A percentile compares a stretch with the other conserved stretches of the same genome.
Conservation (phyloP, 2,888 invertebrate genomes). For the Drosophila nr. fundita region DNA sequence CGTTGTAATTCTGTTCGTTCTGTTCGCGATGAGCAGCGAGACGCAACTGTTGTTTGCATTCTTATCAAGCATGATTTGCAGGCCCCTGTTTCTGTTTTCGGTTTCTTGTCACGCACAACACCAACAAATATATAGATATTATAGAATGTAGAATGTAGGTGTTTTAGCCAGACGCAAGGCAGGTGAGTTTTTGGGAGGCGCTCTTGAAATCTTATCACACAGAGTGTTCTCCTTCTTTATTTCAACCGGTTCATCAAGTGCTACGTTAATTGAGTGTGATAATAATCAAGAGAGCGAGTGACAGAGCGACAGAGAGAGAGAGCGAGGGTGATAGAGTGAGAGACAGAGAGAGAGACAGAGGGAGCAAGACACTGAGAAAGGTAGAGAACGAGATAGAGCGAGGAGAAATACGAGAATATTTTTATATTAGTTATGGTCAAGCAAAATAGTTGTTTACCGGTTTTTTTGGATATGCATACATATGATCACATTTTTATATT, state of each 20-base stretch:
- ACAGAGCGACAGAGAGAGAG: not conserved
- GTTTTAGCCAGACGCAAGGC: slow-evolving; percentile 21
- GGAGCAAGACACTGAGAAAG: not conserved
- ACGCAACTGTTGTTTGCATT: slow-evolving; percentile 66
- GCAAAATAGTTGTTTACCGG: slow-evolving; percentile 22
- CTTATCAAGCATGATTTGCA: slow-evolving; percentile 65
- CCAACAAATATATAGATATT: slow-evolving; percentile 1
- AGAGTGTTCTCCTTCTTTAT: slow-evolving; percentile 48
- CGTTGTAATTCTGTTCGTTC: slow-evolving; percentile 17
- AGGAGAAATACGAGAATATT: not conserved
- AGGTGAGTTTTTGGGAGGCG: slow-evolving; percentile 22
- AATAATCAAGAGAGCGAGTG: slow-evolving; percentile 5
- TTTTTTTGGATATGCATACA: slow-evolving; percentile 2
- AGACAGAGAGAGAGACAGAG: not conserved
- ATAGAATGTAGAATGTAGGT: slow-evolving; percentile 1
- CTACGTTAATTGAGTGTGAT: slow-evolving; percentile 16
- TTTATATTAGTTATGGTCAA: slow-evolving; percentile 6
- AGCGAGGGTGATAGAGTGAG: too few species aligned
- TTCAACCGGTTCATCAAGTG: slow-evolving; percentile 66
- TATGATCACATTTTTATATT: not conserved
- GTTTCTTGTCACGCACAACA: slow-evolving; percentile 41
- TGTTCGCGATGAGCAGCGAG: slow-evolving; percentile 49
- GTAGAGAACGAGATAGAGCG: not conserved
- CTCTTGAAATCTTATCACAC: slow-evolving; percentile 49
- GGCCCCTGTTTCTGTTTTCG: slow-evolving; percentile 43